phyloP scores from a whole-genome alignment of 2,113 vertebrate species.

The Nipponia nippon region DNA sequence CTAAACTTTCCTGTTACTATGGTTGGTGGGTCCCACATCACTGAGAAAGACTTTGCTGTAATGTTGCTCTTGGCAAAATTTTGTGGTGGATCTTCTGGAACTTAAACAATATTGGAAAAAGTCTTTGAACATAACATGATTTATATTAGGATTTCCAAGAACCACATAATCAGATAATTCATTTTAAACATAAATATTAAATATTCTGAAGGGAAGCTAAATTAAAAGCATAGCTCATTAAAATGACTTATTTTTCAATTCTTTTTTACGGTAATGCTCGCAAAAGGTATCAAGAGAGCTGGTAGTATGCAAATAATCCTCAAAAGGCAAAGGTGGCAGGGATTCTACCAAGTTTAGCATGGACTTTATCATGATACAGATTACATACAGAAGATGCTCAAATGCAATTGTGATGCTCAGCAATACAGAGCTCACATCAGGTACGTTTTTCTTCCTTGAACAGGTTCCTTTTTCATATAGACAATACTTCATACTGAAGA shows the following conservation, averaged over 20 bases:
- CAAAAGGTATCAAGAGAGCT: not conserved
- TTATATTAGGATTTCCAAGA: not conserved
- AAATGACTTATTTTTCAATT: not conserved
- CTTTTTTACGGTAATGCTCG: not conserved
- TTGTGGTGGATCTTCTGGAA: constrained; percentile 91
- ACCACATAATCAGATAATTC: not conserved
- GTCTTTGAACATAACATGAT: not conserved
- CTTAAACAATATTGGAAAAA: constrained; percentile 70
- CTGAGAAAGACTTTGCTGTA: constrained; percentile 82
- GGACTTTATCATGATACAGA: not conserved
- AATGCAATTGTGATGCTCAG: not conserved
- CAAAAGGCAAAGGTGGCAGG: not conserved
- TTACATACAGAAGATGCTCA: not conserved
- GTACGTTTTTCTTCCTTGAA: not conserved
- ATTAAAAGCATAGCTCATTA: not conserved
- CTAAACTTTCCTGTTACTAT: constrained; percentile 87
- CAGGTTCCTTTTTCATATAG: not conserved
- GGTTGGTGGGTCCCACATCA: constrained; percentile 86
- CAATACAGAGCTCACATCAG: not conserved
- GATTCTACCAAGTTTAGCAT: not conserved
- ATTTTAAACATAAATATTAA: not conserved
- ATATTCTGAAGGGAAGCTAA: not conserved
- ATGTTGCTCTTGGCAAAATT: constrained; percentile 79
- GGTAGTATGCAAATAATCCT: not conserved
- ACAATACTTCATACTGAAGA: not conserved